Percentiles rank a stretch among this genome's conserved stretches.
Evolutionary conservation across 1,140 invertebrate species (phyloP).

Genomic region (Myzus persicae): DNA sequence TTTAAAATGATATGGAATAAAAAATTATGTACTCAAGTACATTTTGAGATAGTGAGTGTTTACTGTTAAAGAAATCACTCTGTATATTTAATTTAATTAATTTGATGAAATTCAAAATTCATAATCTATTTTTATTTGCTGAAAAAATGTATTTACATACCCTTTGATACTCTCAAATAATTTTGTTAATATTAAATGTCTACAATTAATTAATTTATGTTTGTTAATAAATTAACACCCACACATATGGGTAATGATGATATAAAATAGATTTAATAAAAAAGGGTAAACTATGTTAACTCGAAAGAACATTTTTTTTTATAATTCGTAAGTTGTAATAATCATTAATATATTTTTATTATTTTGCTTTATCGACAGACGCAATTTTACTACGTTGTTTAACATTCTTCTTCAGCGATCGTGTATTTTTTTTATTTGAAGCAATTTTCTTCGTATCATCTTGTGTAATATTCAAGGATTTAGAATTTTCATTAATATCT

Average conservation of each 20-base stretch:
- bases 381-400: not conserved
- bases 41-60: not conserved
- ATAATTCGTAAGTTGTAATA: not conserved
- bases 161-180: not conserved
- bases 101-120: not conserved
- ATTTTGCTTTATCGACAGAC: not conserved
- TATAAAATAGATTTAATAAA: not conserved
- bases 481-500: not conserved
- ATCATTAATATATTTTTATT: not conserved
- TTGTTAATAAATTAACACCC: not conserved
- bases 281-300: not conserved
- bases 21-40: too few relatives aligned
- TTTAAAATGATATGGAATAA: too few relatives aligned
- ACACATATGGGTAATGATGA: not conserved
- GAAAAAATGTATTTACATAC: not conserved
- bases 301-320: not conserved
- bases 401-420: not conserved
- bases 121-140: not conserved
- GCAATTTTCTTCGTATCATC: not conserved
- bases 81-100: not conserved
- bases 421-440: slow-evolving; percentile 2
- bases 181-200: not conserved
- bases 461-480: not conserved
- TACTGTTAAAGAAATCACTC: not conserved
- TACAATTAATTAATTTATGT: not conserved